Conservation (phyloP, 2,888 invertebrate species). For the Macrosoma leucophasiata region DNA sequence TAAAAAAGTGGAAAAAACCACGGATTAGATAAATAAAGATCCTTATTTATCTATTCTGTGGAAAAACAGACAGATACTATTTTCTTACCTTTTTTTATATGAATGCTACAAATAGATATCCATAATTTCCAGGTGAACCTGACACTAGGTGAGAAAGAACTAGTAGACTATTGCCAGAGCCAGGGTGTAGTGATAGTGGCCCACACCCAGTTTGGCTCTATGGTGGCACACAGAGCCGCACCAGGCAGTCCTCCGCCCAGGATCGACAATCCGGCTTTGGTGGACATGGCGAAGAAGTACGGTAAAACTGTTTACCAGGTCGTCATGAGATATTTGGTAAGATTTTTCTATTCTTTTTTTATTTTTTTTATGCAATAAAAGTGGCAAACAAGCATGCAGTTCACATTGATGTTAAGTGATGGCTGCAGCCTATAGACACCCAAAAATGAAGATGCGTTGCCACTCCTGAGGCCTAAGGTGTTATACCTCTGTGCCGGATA, state of each 20-base stretch:
- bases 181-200: slow-evolving; percentile 76
- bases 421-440: too few species aligned
- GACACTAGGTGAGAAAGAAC: slow-evolving; percentile 78
- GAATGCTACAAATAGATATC: neutral
- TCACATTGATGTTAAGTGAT: too few species aligned
- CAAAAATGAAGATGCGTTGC: too few species aligned
- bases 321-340: slow-evolving; percentile 77
- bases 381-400: too few species aligned
- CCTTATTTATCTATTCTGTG: too few species aligned
- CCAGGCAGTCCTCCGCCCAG: slow-evolving; percentile 70
- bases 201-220: slow-evolving; percentile 80
- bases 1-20: too few species aligned
- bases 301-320: slow-evolving; percentile 79
- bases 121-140: slow-evolving; percentile 62
- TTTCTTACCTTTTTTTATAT: too few species aligned
- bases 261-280: slow-evolving; percentile 66
- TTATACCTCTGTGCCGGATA: too few species aligned
- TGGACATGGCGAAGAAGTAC: slow-evolving; percentile 77
- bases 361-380: too few species aligned
- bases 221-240: slow-evolving; percentile 59
- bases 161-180: slow-evolving; percentile 78
- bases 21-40: too few species aligned
- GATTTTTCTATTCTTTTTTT: slow-evolving; percentile 12
- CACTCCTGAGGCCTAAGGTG: too few species aligned
- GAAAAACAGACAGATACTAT: too few species aligned